Evolutionary conservation across 2,113 vertebrate genomes (phyloP).

Genomic region (Halcyon malimbica): DNA sequence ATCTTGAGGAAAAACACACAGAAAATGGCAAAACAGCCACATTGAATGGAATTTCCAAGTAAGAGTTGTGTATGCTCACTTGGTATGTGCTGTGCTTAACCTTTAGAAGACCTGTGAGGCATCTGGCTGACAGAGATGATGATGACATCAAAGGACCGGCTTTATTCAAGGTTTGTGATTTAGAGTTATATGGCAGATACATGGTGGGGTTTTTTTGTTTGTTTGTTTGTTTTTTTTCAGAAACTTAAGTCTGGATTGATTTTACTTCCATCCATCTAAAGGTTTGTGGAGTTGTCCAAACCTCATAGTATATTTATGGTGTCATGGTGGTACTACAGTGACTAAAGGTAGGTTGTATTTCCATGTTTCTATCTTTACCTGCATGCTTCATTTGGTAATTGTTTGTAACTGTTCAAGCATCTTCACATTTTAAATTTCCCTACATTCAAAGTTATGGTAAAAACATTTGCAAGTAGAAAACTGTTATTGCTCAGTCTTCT

Average conservation of each 20-base stretch:
- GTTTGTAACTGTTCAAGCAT: background rate
- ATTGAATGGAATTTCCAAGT: background rate
- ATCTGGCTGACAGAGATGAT: background rate
- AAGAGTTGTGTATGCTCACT: background rate
- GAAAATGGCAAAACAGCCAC: background rate
- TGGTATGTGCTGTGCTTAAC: background rate
- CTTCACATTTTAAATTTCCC: background rate
- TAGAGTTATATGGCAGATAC: background rate
- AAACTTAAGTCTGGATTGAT: background rate
- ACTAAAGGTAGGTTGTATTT: background rate
- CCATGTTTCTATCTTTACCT: background rate
- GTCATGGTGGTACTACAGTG: background rate
- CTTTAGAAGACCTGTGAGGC: background rate
- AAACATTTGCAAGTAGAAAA: background rate
- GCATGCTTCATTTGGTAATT: background rate
- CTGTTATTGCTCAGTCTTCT: background rate
- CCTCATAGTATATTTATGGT: background rate
- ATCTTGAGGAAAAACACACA: background rate
- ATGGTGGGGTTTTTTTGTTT: fast-evolving
- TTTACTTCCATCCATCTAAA: background rate
- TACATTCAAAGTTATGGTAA: background rate
- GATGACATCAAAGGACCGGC: background rate
- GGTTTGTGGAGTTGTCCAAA: background rate
- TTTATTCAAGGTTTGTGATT: background rate
- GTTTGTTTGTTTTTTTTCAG: background rate